Base-by-base conservation (phyloP, 2,888 invertebrate species). In the Amiota communis region DNA sequence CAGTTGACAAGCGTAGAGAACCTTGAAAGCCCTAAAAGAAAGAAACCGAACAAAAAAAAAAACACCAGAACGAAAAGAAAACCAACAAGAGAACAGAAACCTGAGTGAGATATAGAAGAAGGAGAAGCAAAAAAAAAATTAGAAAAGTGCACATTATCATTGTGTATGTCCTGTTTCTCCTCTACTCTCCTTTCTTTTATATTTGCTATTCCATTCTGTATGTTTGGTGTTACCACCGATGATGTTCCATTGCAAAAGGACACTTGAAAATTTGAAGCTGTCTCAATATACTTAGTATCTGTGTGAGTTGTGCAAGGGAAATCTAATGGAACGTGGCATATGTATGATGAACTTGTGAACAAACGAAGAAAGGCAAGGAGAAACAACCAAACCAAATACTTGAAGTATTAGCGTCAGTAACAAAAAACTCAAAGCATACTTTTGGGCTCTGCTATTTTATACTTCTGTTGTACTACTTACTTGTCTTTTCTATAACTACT, bases 351-450 rank as follows among this genome's bases (percentile, higher is more conserved):
- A 49, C 65, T 15, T 49, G 17, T 48, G 65, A 65, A 65, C n/a
- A 15, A 47, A 47, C 11, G 17, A 17, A 23, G 23, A 17, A 51
- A 23, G 23, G 53, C n/a, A 68, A 15, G 36, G 8, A 63, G 36
- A 23, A 23, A 23, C 23, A 23, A 76, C 73, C 59, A 76, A 70
- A 12, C 47, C 63, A 36, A 75, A 75, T 73, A 72, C 71, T 68
- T 75, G 69, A 71, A 71, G 68, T 72, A 67, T 67, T 17, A 65
- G 71, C 70, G 49, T 17, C 9, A n/a, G 15, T 46, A 47, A 8
- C 56, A 73, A 64, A 74, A n/a, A 61, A 72, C 61, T 36, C 61
- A 77, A 68, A 63, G 63, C 68, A 68, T 65, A 74, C 72, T 64
- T 56, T 64, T 53, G 71, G 53, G 64, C 15, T n/a, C 49, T 23